These are phyloP conservation scores for Galeruca laticollis DNA, from an alignment of 2,888 invertebrate genomes.

Conservation along the genomic window DNA sequence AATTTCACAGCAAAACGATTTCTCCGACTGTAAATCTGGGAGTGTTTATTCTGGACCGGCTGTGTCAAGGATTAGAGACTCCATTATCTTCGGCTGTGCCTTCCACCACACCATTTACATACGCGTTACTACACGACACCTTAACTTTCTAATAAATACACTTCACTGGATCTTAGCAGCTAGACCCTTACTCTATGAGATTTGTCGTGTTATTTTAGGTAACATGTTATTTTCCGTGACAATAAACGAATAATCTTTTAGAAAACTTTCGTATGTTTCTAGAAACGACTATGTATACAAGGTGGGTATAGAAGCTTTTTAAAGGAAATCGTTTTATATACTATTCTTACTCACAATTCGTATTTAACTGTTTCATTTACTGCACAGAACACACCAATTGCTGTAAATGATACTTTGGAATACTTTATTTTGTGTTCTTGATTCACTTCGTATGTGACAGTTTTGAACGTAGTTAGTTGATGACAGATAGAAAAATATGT, in stretches of 20 bases:
- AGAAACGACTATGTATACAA: no score
- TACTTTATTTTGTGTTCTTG: no score
- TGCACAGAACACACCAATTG: no score
- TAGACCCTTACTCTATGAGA: constrained; percentile 30
- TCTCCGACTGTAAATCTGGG: constrained; percentile 57
- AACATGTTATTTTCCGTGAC: background rate
- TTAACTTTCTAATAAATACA: constrained; percentile 49
- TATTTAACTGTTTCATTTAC: no score
- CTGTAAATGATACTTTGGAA: no score
- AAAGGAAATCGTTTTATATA: no score
- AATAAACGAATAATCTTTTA: background rate
- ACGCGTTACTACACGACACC: constrained; percentile 49
- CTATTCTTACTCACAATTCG: no score
- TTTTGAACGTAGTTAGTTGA: no score
- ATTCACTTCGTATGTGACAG: no score
- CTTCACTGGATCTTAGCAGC: constrained; percentile 40
- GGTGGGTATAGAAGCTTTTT: no score
- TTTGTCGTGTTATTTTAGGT: constrained; percentile 32
- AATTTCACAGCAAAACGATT: constrained; percentile 44
- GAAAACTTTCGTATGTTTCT: no score
- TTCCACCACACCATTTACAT: constrained; percentile 58
- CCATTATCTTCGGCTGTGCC: constrained; percentile 59
- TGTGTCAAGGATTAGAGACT: constrained; percentile 59
- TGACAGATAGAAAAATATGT: no score
- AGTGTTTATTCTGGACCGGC: constrained; percentile 60